Conservation (phyloP, 2,888 invertebrate species). For the Hipparchia sbordonii region DNA sequence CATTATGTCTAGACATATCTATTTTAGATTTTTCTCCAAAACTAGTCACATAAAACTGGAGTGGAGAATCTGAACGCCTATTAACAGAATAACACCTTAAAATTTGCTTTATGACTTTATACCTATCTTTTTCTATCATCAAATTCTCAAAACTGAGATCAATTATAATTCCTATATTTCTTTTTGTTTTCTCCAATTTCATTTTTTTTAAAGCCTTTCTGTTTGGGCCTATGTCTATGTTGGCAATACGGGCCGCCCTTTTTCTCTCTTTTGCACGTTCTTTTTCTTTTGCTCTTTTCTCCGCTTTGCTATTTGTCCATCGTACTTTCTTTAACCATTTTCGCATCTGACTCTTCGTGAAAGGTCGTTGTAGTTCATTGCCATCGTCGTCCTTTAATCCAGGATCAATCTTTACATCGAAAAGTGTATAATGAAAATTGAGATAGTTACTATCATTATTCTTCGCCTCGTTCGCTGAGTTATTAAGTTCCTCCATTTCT, state of each 20-base stretch:
- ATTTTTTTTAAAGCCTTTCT: conserved; percentile 90
- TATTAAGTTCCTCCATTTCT: conserved; percentile 16
- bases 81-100: conserved; percentile 95
- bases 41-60: conserved; percentile 92
- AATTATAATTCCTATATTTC: conserved; percentile 89
- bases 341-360: conserved; percentile 86
- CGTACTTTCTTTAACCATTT: conserved; percentile 87
- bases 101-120: conserved; percentile 95
- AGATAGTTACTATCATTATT: conserved; percentile 46
- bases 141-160: conserved; percentile 96
- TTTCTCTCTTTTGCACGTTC: conserved; percentile 87
- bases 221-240: conserved; percentile 88
- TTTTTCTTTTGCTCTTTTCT: conserved; percentile 88
- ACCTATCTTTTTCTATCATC: conserved; percentile 95
- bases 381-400: conserved; percentile 75
- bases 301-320: conserved; percentile 87
- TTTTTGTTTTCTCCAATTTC: conserved; percentile 86
- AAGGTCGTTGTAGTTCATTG: conserved; percentile 71
- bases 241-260: conserved; percentile 86
- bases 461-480: conserved; percentile 25
- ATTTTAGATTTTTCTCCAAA: conserved; percentile 88
- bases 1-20: conserved; percentile 91
- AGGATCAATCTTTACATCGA: conserved; percentile 71
- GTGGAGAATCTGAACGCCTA: conserved; percentile 89
- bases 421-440: conserved; percentile 60